Evolutionary conservation across 2,113 vertebrate species (phyloP).

Genomic region (Elephas maximus): DNA sequence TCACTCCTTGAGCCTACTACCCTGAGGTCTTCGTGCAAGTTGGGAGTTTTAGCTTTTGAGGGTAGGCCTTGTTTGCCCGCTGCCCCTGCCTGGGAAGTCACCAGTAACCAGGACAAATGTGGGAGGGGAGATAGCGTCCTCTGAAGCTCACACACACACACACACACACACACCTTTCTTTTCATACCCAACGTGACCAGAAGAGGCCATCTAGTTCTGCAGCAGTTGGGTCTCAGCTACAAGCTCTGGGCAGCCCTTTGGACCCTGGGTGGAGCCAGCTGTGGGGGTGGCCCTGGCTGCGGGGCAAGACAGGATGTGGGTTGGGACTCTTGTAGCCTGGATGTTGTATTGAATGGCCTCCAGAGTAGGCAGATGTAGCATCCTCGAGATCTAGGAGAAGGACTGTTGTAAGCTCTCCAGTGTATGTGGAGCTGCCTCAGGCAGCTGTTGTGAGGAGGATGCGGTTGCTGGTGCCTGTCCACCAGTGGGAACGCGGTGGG

Average conservation of each 20-base stretch:
- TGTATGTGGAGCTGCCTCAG: not conserved
- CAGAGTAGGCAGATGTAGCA: not conserved
- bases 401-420: not conserved
- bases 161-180: not conserved
- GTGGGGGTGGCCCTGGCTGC: not conserved
- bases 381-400: not conserved
- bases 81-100: not conserved
- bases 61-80: not conserved
- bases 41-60: not conserved
- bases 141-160: rapidly evolving
- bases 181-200: not conserved
- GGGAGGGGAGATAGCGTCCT: not conserved
- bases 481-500: rapidly evolving
- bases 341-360: not conserved
- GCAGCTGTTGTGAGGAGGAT: too few relatives aligned
- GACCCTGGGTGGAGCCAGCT: not conserved
- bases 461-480: not conserved
- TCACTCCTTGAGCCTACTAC: not conserved
- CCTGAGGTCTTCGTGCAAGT: not conserved
- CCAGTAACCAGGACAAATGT: not conserved
- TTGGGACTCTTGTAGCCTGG: not conserved
- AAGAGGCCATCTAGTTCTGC: not conserved
- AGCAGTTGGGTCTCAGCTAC: not conserved
- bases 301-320: not conserved
- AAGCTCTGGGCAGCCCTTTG: not conserved